Percentiles rank a stretch among this genome's conserved stretches.
phyloP scores from a whole-genome alignment of 2,888 invertebrate genomes.

The Drosophila rubida region DNA sequence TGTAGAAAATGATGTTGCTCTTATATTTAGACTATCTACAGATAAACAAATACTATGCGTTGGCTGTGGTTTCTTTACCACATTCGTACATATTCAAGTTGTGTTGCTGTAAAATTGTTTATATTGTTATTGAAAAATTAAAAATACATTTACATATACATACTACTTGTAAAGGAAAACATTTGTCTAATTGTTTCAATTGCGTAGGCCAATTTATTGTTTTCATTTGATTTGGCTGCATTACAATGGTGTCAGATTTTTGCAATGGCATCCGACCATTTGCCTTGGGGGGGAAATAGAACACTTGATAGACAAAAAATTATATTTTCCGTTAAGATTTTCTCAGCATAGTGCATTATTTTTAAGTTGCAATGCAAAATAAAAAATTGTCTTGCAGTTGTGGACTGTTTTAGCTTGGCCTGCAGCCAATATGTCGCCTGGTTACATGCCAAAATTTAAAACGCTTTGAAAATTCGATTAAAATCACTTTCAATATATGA shows the following conservation, averaged over 20 bases:
- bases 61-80: constrained; percentile 29
- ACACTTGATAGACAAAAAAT: constrained; percentile 23
- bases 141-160: constrained; percentile 48
- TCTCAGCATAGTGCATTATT: constrained; percentile 46
- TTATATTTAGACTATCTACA: constrained; percentile 61
- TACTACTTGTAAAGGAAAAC: constrained; percentile 24
- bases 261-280: not conserved
- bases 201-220: not conserved
- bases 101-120: constrained; percentile 13
- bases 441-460: constrained; percentile 66
- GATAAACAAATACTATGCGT: constrained; percentile 68
- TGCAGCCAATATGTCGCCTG: constrained; percentile 60
- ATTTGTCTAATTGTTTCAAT: not conserved
- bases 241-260: constrained; percentile 23
- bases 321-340: constrained; percentile 36
- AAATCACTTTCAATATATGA: constrained; percentile 61
- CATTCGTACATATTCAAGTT: constrained; percentile 14
- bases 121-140: constrained; percentile 46
- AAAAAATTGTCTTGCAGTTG: constrained; percentile 46
- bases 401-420: constrained; percentile 50
- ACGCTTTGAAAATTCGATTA: constrained; percentile 52
- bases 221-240: not conserved
- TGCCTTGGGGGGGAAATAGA: constrained; percentile 12
- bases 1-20: constrained; percentile 38
- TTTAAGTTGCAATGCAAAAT: constrained; percentile 44